Evolutionary conservation across 2,113 vertebrate genomes (phyloP).

Genomic region (Pluvialis apricaria): DNA sequence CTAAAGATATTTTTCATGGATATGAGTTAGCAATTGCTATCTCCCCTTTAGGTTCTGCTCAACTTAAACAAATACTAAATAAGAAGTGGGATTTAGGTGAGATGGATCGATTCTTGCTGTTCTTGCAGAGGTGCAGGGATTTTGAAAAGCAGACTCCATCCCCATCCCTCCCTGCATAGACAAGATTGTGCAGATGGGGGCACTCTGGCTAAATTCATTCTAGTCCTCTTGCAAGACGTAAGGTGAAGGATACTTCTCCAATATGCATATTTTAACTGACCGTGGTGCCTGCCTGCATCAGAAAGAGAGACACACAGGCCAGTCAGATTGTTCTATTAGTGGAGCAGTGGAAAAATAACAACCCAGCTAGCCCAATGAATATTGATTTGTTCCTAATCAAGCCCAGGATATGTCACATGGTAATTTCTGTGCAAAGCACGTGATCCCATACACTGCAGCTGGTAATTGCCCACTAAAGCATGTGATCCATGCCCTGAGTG

Average conservation of each 20-base stretch:
- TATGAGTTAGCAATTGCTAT: neutral
- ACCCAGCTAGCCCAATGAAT: neutral
- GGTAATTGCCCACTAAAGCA: neutral
- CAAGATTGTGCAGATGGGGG: neutral
- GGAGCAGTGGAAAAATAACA: neutral
- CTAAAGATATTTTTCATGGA: neutral
- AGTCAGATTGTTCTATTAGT: neutral
- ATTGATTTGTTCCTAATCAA: slow-evolving; percentile 6
- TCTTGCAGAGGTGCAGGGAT: neutral
- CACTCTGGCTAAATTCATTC: neutral
- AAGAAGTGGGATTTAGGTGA: neutral
- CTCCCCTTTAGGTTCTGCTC: neutral
- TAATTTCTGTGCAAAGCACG: neutral
- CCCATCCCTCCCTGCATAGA: neutral
- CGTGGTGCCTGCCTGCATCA: neutral
- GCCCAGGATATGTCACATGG: neutral
- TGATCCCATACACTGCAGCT: neutral
- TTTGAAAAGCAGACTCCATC: neutral
- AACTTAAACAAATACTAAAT: neutral
- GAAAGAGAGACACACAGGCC: neutral
- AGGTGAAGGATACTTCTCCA: neutral
- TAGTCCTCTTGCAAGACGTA: neutral
- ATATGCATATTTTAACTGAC: neutral
- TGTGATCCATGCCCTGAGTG: neutral
- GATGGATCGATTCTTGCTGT: neutral